Evolutionary conservation across 2,797 vertebrate species (phyloP).

Genomic region (Amblyopsis hoosieri): DNA sequence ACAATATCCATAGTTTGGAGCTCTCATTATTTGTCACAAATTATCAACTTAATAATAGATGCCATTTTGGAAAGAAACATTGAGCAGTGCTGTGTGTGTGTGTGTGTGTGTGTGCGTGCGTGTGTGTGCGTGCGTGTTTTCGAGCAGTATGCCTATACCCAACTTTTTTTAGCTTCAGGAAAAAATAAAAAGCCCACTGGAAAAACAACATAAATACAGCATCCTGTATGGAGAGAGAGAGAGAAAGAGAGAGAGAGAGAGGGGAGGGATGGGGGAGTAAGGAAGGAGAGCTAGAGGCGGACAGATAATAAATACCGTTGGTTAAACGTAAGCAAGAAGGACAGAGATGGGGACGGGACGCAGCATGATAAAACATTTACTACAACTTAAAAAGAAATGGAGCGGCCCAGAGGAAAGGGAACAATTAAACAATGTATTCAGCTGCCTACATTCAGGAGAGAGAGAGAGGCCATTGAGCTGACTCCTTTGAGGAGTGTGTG

Average conservation of each 20-base stretch:
- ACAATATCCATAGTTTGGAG: no score
- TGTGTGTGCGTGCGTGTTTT: no score
- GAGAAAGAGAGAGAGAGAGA: not conserved
- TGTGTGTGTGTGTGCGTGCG: no score
- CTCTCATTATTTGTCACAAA: no score
- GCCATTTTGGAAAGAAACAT: no score
- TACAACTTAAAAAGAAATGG: not conserved
- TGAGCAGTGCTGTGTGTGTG: not conserved
- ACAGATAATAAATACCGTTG: not conserved
- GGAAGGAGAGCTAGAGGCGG: not conserved
- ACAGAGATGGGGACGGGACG: not conserved
- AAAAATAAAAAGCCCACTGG: conserved; percentile 23
- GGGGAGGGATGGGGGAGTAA: not conserved
- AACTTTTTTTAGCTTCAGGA: conserved; percentile 33
- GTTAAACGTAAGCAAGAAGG: conserved; percentile 1
- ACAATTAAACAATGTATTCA: no score
- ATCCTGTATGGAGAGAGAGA: conserved; percentile 37
- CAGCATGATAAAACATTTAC: not conserved
- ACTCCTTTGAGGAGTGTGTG: conserved; percentile 7
- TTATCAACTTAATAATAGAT: no score
- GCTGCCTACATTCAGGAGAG: not conserved
- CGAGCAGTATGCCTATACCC: conserved; percentile 47
- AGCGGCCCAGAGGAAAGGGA: no score
- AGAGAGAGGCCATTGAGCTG: conserved; percentile 12
- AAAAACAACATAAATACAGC: conserved; percentile 19